Conservation (phyloP, 2,113 vertebrate species). For the Cettia cetti region DNA sequence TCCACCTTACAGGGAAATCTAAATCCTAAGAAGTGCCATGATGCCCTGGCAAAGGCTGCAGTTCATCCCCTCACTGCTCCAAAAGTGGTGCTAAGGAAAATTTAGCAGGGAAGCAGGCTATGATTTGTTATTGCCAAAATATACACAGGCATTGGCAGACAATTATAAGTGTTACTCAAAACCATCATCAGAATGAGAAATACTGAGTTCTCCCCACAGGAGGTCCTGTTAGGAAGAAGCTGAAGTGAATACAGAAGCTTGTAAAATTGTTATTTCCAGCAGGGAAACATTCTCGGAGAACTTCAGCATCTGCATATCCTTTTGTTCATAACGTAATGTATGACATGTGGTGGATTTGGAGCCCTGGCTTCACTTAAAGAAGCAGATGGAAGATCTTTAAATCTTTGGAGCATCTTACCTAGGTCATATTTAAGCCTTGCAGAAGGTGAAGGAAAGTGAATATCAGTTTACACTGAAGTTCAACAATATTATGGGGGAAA, state of each 20-base stretch:
- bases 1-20: background rate
- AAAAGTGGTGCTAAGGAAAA: background rate
- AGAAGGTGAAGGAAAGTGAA: background rate
- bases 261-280: slow-evolving; percentile 60
- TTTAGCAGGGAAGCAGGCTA: background rate
- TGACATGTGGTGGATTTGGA: background rate
- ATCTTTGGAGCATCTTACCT: background rate
- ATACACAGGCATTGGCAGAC: slow-evolving; percentile 34
- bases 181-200: slow-evolving; percentile 39
- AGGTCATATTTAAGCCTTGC: background rate
- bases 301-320: slow-evolving; percentile 22
- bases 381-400: background rate
- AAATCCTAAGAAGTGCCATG: background rate
- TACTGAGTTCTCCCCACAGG: slow-evolving; percentile 16
- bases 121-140: slow-evolving; percentile 22
- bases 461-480: background rate
- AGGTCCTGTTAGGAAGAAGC: slow-evolving; percentile 46
- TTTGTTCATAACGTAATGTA: background rate
- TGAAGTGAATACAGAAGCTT: slow-evolving; percentile 51
- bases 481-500: background rate
- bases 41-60: background rate
- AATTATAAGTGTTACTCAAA: slow-evolving; percentile 31
- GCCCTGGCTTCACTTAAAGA: background rate
- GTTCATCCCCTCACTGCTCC: background rate
- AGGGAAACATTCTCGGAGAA: slow-evolving; percentile 7